Evolutionary conservation across 2,888 invertebrate species (phyloP), one percentile per base, ranked within the genome.

Genomic region (Agrenia bidenticulata): DNA sequence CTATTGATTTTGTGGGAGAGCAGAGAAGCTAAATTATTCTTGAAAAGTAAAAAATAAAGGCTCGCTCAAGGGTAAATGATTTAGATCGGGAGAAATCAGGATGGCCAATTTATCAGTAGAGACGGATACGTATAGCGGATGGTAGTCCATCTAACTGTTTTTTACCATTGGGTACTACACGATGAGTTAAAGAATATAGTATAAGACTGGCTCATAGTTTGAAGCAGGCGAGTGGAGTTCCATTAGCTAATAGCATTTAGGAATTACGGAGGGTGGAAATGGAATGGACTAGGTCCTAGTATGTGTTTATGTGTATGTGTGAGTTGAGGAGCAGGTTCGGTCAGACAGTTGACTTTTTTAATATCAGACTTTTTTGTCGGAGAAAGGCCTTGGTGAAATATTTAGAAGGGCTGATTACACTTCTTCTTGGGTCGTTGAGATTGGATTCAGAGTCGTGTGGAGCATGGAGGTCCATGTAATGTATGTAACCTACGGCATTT

Each of bases 211-310:
- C 11, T 11, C 32, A 32, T 32, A 32, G 32, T 32, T 32, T 45
- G 45, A 45, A 45, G 45, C 11, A 32, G 32, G 55, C 15, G 5
- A 32, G 19, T 4, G 15, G 57, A n/a, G 53, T 64, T 70, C 70
- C 70, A 70, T 70, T 70, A 70, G 70, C 70, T 70, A 70, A 70
- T 67, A 63, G 67, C 66, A 67, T 70, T 67, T 65, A 70, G 70
- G 65, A 69, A 69, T 69, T 69, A 69, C 62, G 60, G 55, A 64
- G 56, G 61, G 61, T 53, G 64, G 61, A 61, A 61, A 62, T 62
- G 62, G 59, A 64, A 64, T 61, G 62, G 54, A 62, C 24, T 11
- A 51, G 9, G 23, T 51, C 17, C 51, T 23, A 51, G n/a, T 23
- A 15, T 23, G 24, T 15, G 7, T 7, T 9, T n/a, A 32, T 32